phyloP scores from a whole-genome alignment of 2,797 vertebrate species.

The Gastrophryne carolinensis region DNA sequence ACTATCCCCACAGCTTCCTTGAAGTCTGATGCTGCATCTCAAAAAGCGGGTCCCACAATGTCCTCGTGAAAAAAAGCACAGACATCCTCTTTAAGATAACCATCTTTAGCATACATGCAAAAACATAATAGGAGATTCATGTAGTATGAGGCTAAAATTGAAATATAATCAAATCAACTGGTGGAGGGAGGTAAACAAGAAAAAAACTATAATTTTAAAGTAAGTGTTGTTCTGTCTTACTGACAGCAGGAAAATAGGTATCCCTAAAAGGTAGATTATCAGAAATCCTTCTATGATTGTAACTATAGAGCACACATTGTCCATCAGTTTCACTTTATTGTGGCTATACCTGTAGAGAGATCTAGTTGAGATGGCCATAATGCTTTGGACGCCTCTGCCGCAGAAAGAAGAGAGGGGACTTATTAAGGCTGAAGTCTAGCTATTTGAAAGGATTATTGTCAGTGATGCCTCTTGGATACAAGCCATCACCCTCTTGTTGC shows the following conservation, averaged over 20 bases:
- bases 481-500: not conserved
- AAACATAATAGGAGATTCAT: too few species aligned
- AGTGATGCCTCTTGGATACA: conserved; percentile 2
- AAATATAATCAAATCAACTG: too few species aligned
- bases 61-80: too few species aligned
- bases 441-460: not conserved
- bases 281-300: not conserved
- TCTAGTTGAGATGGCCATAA: not conserved
- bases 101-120: too few species aligned
- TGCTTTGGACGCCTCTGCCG: not conserved
- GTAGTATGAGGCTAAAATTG: too few species aligned
- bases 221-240: not conserved
- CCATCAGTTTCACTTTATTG: not conserved
- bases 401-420: conserved; percentile 4
- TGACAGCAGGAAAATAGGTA: not conserved
- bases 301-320: not conserved
- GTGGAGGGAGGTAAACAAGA: too few species aligned
- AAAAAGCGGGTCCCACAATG: too few species aligned
- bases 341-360: not conserved
- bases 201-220: not conserved
- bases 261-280: not conserved
- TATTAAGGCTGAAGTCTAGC: conserved; percentile 1
- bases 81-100: too few species aligned
- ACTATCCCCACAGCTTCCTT: too few species aligned
- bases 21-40: too few species aligned